phyloP scores from a whole-genome alignment of 2,888 invertebrate genomes.

The Leptopilina drosophilae region DNA sequence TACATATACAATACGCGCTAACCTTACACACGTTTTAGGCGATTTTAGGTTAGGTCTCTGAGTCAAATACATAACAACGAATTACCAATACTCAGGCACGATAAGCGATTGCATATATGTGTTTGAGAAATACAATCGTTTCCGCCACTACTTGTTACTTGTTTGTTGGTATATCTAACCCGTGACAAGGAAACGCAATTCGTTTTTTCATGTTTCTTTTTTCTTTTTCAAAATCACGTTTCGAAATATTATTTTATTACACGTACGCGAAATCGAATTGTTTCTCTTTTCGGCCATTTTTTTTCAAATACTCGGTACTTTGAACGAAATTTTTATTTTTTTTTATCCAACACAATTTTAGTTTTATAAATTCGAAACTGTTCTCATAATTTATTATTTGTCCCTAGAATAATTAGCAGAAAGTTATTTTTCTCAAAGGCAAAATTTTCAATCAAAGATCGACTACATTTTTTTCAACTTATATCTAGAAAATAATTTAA shows the following conservation, averaged over 20 bases:
- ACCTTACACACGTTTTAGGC: constrained; percentile 36
- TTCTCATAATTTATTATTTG: no score
- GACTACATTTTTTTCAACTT: no score
- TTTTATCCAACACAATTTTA: no score
- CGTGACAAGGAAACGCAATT: constrained; percentile 27
- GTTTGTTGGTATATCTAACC: constrained; percentile 6
- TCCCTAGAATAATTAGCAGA: no score
- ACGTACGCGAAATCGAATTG: no score
- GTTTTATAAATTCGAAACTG: no score
- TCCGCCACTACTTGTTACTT: constrained; percentile 31
- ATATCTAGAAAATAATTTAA: no score
- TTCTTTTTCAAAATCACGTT: neutral
- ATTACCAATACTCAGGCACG: constrained; percentile 23
- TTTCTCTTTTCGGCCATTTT: no score
- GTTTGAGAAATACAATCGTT: constrained; percentile 27
- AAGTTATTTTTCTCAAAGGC: no score
- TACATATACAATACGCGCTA: neutral
- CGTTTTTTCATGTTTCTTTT: constrained; percentile 8
- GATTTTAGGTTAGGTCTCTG: constrained; percentile 35
- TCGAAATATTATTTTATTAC: neutral
- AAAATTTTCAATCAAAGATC: no score
- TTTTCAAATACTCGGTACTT: no score
- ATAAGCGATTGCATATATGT: constrained; percentile 26
- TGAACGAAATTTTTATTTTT: no score
- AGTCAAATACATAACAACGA: constrained; percentile 19